These are phyloP conservation scores for Malacoctenus gilli DNA, from an alignment of 2,797 vertebrate genomes.

Conservation along the genomic window DNA sequence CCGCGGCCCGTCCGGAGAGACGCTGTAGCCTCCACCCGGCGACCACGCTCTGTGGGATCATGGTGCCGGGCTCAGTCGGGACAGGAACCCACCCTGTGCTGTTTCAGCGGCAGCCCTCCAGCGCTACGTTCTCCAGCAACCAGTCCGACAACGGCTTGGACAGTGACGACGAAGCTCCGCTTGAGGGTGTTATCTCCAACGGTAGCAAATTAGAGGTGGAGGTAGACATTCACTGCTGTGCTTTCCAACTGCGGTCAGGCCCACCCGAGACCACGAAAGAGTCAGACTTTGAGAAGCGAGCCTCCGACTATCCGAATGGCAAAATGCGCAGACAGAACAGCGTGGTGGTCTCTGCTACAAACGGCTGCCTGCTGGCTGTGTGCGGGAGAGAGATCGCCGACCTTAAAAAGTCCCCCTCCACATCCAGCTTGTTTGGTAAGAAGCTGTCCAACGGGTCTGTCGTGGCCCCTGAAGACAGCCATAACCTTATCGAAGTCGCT, in stretches of 20 bases:
- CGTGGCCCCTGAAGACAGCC: constrained; percentile 92
- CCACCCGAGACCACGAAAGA: constrained; percentile 71
- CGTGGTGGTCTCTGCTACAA: constrained; percentile 86
- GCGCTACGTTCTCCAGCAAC: constrained; percentile 92
- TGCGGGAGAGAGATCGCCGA: constrained; percentile 88
- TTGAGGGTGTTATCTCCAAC: constrained; percentile 92
- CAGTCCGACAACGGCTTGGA: constrained; percentile 97
- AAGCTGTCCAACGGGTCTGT: constrained; percentile 96
- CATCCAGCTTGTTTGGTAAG: constrained; percentile 91
- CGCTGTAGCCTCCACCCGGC: constrained; percentile 92
- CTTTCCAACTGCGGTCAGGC: constrained; percentile 85
- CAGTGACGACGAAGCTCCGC: constrained; percentile 93
- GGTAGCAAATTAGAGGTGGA: constrained; percentile 96
- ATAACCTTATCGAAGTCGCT: constrained; percentile 95
- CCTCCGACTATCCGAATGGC: constrained; percentile 68
- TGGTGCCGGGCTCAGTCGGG: constrained; percentile 55
- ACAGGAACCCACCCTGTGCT: constrained; percentile 69
- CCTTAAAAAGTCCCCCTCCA: constrained; percentile 92
- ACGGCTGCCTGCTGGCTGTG: constrained; percentile 83
- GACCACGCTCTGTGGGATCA: constrained; percentile 75
- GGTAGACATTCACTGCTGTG: constrained; percentile 96
- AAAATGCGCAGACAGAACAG: constrained; percentile 89
- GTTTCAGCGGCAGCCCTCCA: constrained; percentile 94
- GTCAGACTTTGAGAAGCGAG: constrained; percentile 67
- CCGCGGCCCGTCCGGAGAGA: constrained; percentile 85